Conservation (phyloP, 2,113 vertebrate species). For the Dasypus novemcinctus region DNA sequence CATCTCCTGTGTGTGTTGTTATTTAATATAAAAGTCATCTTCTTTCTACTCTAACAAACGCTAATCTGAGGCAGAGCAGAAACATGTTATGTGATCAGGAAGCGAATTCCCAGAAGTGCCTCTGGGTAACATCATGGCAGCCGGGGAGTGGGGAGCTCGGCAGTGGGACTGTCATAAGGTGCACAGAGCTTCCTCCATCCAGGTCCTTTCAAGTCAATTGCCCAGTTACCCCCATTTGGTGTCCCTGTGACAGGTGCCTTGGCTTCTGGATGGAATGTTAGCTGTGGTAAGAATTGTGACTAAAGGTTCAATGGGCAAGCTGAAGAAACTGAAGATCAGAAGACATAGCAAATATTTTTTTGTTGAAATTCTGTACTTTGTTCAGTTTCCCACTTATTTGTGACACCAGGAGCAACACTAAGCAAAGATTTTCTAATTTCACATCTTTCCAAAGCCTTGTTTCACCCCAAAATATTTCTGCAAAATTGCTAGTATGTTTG, state of each 20-base stretch:
- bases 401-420: background rate
- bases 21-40: slow-evolving; percentile 19
- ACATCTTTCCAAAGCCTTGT: background rate
- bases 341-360: slow-evolving; percentile 15
- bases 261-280: slow-evolving; percentile 69
- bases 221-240: slow-evolving; percentile 75
- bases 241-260: slow-evolving; percentile 72
- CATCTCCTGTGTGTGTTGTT: background rate
- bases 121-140: slow-evolving; percentile 64
- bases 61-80: slow-evolving; percentile 47
- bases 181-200: slow-evolving; percentile 77
- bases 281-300: slow-evolving; percentile 66
- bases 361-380: slow-evolving; percentile 56
- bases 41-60: slow-evolving; percentile 4
- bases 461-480: background rate
- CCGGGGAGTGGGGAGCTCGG: slow-evolving; percentile 72
- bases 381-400: background rate
- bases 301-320: slow-evolving; percentile 50
- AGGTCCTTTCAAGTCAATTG: slow-evolving; percentile 78
- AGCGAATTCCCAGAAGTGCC: slow-evolving; percentile 53
- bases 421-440: rapidly evolving
- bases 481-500: rapidly evolving
- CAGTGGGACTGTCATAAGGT: slow-evolving; percentile 70
- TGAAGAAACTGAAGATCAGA: slow-evolving; percentile 59
- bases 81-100: slow-evolving; percentile 60